phyloP scores from a whole-genome alignment of 2,113 vertebrate species.

The Rhinolophus ferrumequinum region DNA sequence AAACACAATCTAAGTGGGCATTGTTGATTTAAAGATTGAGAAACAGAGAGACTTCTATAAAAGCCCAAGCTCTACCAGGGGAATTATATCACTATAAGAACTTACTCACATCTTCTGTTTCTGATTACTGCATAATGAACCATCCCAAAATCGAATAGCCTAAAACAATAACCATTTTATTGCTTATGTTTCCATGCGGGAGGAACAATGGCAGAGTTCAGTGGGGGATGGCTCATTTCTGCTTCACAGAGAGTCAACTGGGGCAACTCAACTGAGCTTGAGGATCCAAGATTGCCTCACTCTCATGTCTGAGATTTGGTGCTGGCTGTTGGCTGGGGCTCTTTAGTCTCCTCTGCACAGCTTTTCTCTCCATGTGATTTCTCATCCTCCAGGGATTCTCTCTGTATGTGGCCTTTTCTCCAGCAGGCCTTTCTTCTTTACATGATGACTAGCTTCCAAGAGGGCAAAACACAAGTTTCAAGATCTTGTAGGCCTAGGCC shows the following conservation, averaged over 20 bases:
- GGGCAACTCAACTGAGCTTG: not conserved
- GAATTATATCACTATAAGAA: not conserved
- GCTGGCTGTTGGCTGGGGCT: not conserved
- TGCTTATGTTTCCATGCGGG: not conserved
- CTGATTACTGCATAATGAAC: not conserved
- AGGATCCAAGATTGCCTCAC: not conserved
- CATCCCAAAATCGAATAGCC: not conserved
- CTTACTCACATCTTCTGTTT: not conserved
- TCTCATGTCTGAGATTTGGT: not conserved
- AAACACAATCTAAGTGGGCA: not conserved
- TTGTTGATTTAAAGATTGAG: not conserved
- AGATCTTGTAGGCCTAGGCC: not conserved
- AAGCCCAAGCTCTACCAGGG: not conserved
- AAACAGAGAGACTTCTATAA: not conserved
- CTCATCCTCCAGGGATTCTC: not conserved
- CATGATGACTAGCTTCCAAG: not conserved
- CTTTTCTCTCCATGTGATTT: not conserved
- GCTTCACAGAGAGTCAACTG: not conserved
- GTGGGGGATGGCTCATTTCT: rapidly evolving
- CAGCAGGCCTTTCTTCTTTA: no score
- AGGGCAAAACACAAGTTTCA: not conserved
- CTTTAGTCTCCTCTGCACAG: rapidly evolving
- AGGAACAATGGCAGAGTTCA: not conserved
- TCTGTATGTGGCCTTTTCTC: not conserved
- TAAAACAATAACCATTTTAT: conserved; percentile 2